Evolutionary conservation across 2,888 invertebrate species (phyloP).

Genomic region (Melanargia galathea): DNA sequence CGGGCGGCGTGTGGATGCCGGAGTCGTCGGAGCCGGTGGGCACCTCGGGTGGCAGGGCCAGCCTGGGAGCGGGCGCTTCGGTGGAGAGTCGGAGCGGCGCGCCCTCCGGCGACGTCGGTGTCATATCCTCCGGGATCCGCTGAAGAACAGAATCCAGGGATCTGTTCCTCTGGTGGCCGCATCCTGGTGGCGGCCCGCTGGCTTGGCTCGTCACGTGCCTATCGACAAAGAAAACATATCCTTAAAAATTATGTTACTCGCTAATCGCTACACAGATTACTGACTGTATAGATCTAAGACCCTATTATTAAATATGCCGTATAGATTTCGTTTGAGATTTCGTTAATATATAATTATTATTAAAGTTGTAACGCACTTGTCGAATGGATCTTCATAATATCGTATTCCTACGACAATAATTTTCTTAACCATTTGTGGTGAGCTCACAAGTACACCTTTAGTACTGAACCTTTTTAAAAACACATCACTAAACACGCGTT

Average conservation of each 20-base stretch:
- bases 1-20: constrained; percentile 83
- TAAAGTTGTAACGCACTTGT: constrained; percentile 55
- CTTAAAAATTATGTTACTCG: neutral
- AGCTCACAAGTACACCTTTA: constrained; percentile 49
- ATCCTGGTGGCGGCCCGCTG: constrained; percentile 75
- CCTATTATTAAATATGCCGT: too few relatives aligned
- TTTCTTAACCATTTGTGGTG: constrained; percentile 73
- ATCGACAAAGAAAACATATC: constrained; percentile 55
- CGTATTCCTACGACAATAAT: constrained; percentile 75
- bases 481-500: constrained; percentile 41
- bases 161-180: constrained; percentile 92
- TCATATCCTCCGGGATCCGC: constrained; percentile 92
- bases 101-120: constrained; percentile 76
- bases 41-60: constrained; percentile 74
- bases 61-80: constrained; percentile 81
- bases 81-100: constrained; percentile 67
- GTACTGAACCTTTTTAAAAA: constrained; percentile 34
- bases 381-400: constrained; percentile 76
- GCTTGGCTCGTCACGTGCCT: constrained; percentile 74
- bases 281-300: too few relatives aligned
- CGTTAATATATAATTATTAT: neutral
- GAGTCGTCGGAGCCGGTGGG: constrained; percentile 89
- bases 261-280: too few relatives aligned
- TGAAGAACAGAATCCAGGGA: constrained; percentile 95
- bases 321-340: neutral